Evolutionary conservation across 2,888 invertebrate species (phyloP), one percentile per base, ranked within the genome.

Genomic region (Xanthostigma xanthostigma): DNA sequence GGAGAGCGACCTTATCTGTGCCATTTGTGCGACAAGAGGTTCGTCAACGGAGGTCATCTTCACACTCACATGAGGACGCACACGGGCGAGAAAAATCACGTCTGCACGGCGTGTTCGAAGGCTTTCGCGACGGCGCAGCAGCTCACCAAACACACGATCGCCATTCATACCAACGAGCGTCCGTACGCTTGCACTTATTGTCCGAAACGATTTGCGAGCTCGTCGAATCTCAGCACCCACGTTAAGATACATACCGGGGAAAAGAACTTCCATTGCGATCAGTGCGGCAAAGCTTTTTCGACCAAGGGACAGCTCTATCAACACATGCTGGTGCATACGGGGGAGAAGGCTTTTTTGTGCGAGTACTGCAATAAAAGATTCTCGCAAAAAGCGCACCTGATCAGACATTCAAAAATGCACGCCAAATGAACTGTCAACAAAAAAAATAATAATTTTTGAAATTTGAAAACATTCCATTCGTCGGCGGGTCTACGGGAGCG

Each of bases 41-140:
- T 68, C 51, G 63, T 66, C 27, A 67, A 67, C 49, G 67, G 67
- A 2, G 68, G 68, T 0, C 67, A 68, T 54, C 55, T 68, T 36
- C 66, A 67, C 51, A 67, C 67, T 1, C 68, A 68, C 50, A 67
- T 68, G 67, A 55, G 66, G 48, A 67, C 65, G 3, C 67, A 68
- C 52, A 68, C 68, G 0, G 68, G 67, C 5, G 67, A 68, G 50
- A 68, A 67, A 52, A 67, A 67, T 51, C 67, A 68, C 52, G 55
- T 65, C 11, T 68, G 68, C 54, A 60, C 63, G 2, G 63, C 64
- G 9, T 68, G 68, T 49, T 61, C 54, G 45, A 68, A 68, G 56
- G 66, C 65, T 3, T 68, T 68, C 55, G 64, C 67, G 0, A 68
- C 68, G 5, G 64, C 67, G 2, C 68, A 68, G 54, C 67, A 68